phyloP scores from a whole-genome alignment of 2,888 invertebrate species.

The Eugnorisma glareosa region DNA sequence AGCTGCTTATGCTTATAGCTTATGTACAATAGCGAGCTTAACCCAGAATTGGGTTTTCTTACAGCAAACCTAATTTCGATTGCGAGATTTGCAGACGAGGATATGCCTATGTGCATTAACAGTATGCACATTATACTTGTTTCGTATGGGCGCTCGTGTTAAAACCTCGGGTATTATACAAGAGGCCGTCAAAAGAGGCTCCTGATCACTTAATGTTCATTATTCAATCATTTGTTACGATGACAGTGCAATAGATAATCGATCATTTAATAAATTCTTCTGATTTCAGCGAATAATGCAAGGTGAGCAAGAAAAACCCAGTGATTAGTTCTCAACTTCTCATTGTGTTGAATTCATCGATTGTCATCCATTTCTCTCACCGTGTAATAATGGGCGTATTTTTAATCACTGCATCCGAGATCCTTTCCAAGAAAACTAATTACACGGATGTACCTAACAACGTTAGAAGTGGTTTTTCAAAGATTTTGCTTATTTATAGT shows the following conservation, averaged over 20 bases:
- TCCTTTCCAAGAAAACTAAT: conserved; percentile 38
- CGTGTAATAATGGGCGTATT: conserved; percentile 27
- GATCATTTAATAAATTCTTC: conserved; percentile 17
- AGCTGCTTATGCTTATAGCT: too few relatives aligned
- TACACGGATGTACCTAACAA: conserved; percentile 13
- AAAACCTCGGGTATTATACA: background rate
- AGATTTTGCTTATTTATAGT: too few relatives aligned
- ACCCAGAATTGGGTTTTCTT: too few relatives aligned
- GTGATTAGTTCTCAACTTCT: conserved; percentile 4
- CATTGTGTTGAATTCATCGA: conserved; percentile 28
- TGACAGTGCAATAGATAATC: background rate
- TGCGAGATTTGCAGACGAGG: too few relatives aligned
- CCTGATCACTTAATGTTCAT: background rate
- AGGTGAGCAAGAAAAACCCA: conserved; percentile 32
- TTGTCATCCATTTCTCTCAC: conserved; percentile 47
- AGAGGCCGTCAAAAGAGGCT: background rate
- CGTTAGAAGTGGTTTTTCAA: background rate
- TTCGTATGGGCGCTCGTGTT: too few relatives aligned
- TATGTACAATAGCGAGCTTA: too few relatives aligned
- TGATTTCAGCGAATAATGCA: background rate
- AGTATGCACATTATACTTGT: too few relatives aligned
- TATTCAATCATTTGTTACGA: background rate
- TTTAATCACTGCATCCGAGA: conserved; percentile 44
- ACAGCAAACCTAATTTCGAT: too few relatives aligned
- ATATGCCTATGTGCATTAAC: too few relatives aligned